phyloP scores from a whole-genome alignment of 2,113 vertebrate species.

The Protomyctophum bolini region DNA sequence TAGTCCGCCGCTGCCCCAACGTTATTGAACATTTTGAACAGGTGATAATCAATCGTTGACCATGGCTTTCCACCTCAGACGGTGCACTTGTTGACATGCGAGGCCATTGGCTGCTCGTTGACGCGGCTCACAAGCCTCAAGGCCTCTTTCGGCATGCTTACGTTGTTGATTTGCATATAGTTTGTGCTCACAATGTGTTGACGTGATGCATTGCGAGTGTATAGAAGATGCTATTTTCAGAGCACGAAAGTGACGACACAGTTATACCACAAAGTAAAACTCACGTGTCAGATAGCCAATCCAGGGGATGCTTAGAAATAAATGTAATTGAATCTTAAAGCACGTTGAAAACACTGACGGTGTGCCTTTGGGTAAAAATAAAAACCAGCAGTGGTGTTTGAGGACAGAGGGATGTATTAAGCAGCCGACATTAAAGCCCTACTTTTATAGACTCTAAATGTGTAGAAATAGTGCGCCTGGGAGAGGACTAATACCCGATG shows the following conservation, averaged over 20 bases:
- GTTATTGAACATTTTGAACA: no score
- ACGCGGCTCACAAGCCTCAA: no score
- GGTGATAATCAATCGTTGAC: no score
- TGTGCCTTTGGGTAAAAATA: constrained; percentile 56
- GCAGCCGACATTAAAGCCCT: constrained; percentile 71
- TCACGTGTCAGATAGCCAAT: background rate
- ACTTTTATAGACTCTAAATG: constrained; percentile 75
- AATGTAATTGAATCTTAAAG: constrained; percentile 69
- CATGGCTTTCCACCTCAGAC: no score
- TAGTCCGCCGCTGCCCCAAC: no score
- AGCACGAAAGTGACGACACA: constrained; percentile 1
- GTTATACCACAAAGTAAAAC: constrained; percentile 34
- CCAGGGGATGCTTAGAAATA: constrained; percentile 5
- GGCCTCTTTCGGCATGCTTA: no score
- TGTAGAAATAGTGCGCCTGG: constrained; percentile 67
- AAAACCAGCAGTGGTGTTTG: constrained; percentile 49
- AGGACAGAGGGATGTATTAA: constrained; percentile 61
- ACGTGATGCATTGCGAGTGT: no score
- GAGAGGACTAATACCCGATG: constrained; percentile 70
- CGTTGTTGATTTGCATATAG: no score
- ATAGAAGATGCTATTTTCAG: no score
- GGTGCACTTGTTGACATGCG: no score
- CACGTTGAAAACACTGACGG: constrained; percentile 50
- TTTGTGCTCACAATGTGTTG: no score
- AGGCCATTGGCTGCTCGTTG: no score